A percentile compares a stretch with the other conserved stretches of the same genome.
phyloP scores from a whole-genome alignment of 2,888 invertebrate genomes.

The Agrotis segetum region DNA sequence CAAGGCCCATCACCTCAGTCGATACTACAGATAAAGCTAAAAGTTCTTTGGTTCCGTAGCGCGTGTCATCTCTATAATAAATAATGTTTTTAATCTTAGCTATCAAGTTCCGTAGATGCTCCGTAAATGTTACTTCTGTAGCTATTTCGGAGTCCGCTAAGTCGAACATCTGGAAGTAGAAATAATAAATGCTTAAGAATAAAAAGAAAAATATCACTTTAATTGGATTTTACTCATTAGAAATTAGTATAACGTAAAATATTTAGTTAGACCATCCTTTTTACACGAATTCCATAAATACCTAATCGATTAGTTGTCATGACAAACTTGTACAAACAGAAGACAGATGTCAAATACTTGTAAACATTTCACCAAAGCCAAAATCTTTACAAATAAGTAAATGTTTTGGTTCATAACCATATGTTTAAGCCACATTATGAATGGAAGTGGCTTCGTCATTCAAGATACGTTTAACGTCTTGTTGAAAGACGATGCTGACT shows the following conservation, averaged over 20 bases:
- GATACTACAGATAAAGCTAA: conserved; percentile 91
- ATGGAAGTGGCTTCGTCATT: conserved; percentile 51
- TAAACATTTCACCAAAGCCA: conserved; percentile 12
- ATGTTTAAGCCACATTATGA: conserved; percentile 52
- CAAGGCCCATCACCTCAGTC: conserved; percentile 91
- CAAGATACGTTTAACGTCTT: conserved; percentile 65
- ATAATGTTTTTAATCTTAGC: conserved; percentile 88
- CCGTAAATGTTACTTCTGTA: conserved; percentile 93
- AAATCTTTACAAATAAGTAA: conserved; percentile 8
- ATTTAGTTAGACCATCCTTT: conserved; percentile 1
- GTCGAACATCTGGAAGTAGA: conserved; percentile 92
- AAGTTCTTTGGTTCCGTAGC: conserved; percentile 88
- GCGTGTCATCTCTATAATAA: conserved; percentile 84
- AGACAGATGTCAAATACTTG: conserved; percentile 22
- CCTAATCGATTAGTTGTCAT: conserved; percentile 4
- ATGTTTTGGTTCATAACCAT: conserved; percentile 58
- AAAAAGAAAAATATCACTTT: background rate
- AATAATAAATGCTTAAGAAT: conserved; percentile 6
- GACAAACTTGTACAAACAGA: conserved; percentile 6
- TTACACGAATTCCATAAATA: background rate
- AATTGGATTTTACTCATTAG: background rate
- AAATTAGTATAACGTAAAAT: background rate
- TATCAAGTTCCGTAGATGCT: conserved; percentile 91
- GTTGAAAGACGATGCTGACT: conserved; percentile 69
- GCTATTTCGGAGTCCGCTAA: conserved; percentile 92